Evolutionary conservation across 30 jellyfish, hydroid and myxozoan genomes (phyloP), one percentile per base, ranked within the genome.

Genomic region (Aurelia sp.): DNA sequence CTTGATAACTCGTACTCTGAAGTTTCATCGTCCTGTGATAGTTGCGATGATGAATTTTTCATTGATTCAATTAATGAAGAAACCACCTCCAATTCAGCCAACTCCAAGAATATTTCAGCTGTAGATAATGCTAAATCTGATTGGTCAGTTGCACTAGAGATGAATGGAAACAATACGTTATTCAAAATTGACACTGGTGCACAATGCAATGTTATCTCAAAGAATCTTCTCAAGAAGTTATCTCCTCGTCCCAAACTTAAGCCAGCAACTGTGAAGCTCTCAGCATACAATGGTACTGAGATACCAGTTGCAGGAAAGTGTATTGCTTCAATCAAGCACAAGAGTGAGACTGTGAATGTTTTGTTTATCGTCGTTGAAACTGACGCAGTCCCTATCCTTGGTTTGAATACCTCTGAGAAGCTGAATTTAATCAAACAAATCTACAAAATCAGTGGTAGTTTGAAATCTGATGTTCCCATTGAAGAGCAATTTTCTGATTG

Each of bases 121-220:
- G 66, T 72, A 37, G 59, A 72, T 72, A 3, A 48, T 31, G 83
- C 20, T 21, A 37, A 37, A 37, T 27, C 89, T n/a, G 33, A 63
- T 59, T 78, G 89, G 89, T 18, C 66, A 17, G 55, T 78, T 47
- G 41, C 44, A 17, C 83, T 78, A 17, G 50, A 61, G 13, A 78
- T 48, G 50, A 31, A 59, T 78, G 84, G 83, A 21, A 33, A 27
- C 30, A 33, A 48, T 53, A 71, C 71, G 30, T 9, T 13, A 67
- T 82, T 82, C 76, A 82, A 70, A 69, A 82, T 71, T 71, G 92
- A 82, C 55, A 82, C 92, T 44, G 92, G 86, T n/a, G 92, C 92
- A 7, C 86, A 71, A 53, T 52, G 79, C 50, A 82, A 82, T 52
- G 66, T 22, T 7, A 35, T 35, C 31, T 6, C 82, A 77, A 77